These are phyloP conservation scores for Tribolium madens DNA, from an alignment of 1,140 invertebrate genomes.

Conservation along the genomic window DNA sequence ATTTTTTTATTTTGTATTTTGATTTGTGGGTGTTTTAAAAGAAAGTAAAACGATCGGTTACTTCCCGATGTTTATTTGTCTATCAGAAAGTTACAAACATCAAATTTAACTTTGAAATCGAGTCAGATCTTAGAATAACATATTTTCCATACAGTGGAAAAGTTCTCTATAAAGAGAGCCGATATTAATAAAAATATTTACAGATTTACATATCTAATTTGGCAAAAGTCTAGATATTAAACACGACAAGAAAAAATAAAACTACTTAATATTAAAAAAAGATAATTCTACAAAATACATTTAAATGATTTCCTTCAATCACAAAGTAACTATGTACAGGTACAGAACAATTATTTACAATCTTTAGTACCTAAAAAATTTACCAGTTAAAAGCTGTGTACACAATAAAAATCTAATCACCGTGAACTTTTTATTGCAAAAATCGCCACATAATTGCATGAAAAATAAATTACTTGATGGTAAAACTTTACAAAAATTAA, in stretches of 20 bases:
- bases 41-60: conserved; percentile 13
- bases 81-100: conserved; percentile 40
- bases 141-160: conserved; percentile 37
- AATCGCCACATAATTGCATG: background rate
- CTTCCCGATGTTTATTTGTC: conserved; percentile 39
- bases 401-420: conserved; percentile 17
- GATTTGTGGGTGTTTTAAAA: background rate
- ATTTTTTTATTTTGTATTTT: background rate
- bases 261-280: conserved; percentile 31
- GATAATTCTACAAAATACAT: conserved; percentile 25
- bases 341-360: conserved; percentile 46
- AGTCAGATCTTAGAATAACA: conserved; percentile 41
- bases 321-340: conserved; percentile 50
- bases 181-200: conserved; percentile 46
- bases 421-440: background rate
- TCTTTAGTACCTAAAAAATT: conserved; percentile 16
- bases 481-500: conserved; percentile 18
- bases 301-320: conserved; percentile 33
- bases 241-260: conserved; percentile 34
- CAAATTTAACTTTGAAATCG: conserved; percentile 36
- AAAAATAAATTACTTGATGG: background rate
- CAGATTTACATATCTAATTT: conserved; percentile 52
- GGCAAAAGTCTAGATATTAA: conserved; percentile 45
- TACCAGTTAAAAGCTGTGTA: conserved; percentile 30
- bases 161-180: conserved; percentile 39